Base-by-base conservation (phyloP, 2,797 vertebrate species). In the Macroramphosus scolopax region DNA sequence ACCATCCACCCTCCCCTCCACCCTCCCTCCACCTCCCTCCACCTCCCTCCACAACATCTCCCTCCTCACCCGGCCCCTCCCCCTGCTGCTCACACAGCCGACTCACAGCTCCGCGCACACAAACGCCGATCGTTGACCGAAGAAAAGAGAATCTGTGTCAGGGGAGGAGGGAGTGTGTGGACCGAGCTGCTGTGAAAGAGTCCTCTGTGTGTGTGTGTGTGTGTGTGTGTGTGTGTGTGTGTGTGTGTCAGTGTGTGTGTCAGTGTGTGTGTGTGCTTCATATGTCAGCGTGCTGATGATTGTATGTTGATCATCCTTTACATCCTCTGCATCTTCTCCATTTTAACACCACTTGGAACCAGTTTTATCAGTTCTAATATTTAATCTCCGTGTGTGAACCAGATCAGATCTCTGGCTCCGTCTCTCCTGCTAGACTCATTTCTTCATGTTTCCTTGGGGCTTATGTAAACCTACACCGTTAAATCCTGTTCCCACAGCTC, bases 121-220 rank as follows among this genome's bases (percentile, higher is more conserved):
- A 40, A 53, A 38, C 1, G 12, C 31, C 1, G 12, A 11, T 64
- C 30, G 18, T 15, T 18, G 48, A 35, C 20, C 51, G 62, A 82
- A 81, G 76, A 85, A 82, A 80, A 72, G 74, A 51, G 63, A 70
- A 75, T 78, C 48, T 83, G 79, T 86, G 78, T 75, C 62, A 43
- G 64, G 6, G n/a, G 35, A 52, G 45, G 35, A 24, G 41, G 33
- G 56, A 56, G 22, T 64, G 40, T 68, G 55, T 30, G n/a, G 54
- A 61, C 50, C 1, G 11, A 24, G 41, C 36, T 41, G 8, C 35
- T 49, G 58, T 83, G 53, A 84, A 80, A 80, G 76, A 61, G 39
- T 25, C 56, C 49, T 75, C 38, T 76, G 57, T 75, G 42, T 62
- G 38, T 66, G 41, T 49, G 28, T 61, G 48, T 54, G 36, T 38